Percentiles rank a stretch among this genome's conserved stretches.
These are phyloP conservation scores for Salvelinus sp. DNA, from an alignment of 2,113 vertebrate species.

Conservation along the genomic window DNA sequence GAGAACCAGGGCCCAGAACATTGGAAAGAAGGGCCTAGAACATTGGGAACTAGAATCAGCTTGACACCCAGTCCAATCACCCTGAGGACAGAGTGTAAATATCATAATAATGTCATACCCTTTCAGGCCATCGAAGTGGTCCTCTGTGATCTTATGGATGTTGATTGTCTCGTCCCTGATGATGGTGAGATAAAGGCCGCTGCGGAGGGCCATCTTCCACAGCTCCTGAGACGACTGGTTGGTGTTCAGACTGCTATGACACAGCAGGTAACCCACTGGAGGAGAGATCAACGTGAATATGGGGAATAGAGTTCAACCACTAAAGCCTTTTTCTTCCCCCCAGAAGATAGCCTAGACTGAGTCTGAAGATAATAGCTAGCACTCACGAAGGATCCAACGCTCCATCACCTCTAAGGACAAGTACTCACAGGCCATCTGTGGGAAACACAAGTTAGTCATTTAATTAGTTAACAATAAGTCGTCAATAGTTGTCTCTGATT, in stretches of 20 bases:
- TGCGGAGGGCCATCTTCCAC: slow-evolving; percentile 87
- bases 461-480: not conserved
- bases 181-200: slow-evolving; percentile 82
- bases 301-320: not conserved
- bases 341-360: not conserved
- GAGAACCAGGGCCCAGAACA: too few relatives aligned
- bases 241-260: slow-evolving; percentile 81
- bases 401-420: slow-evolving; percentile 91
- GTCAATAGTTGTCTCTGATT: not conserved
- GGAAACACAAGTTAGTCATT: not conserved
- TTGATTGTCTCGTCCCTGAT: slow-evolving; percentile 85
- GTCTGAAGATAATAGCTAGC: not conserved
- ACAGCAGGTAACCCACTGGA: slow-evolving; percentile 90
- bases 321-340: not conserved
- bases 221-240: slow-evolving; percentile 79
- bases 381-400: slow-evolving; percentile 92
- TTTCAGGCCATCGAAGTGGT: slow-evolving; percentile 82
- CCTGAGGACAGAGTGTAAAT: not conserved
- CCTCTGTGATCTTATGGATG: slow-evolving; percentile 88
- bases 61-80: too few relatives aligned
- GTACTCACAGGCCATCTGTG: slow-evolving; percentile 89
- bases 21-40: too few relatives aligned
- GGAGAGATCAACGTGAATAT: not conserved
- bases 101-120: slow-evolving; percentile 68
- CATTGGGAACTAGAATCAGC: too few relatives aligned